Evolutionary conservation across 2,797 vertebrate genomes (phyloP), one percentile per base, ranked within the genome.

Genomic region (Muscicapa comitata): DNA sequence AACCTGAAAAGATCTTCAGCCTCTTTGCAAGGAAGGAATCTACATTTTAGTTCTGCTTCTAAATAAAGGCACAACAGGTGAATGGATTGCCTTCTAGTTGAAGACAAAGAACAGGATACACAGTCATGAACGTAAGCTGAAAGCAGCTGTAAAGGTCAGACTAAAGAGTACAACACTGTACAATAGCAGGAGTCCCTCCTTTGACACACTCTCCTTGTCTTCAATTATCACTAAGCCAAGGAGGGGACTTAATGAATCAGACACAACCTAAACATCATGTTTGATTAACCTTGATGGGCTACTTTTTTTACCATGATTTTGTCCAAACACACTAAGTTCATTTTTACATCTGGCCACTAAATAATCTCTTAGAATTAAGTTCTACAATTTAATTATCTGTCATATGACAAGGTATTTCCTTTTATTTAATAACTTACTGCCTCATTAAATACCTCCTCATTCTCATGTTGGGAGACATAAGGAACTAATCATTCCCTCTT

Each of bases 401-500:
- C 67, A 70, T 38, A 89, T 63, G 58, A 85, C 40, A 70, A 89
- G 31, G 24, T 63, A 66, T 58, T 76, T 92, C 33, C 35, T 81
- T 75, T 63, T 59, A 85, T 85, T 92, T 59, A 91, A 67, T 63
- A 79, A 67, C 48, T 79, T 84, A 55, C 28, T 88, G 62, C 26
- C 23, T 91, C 77, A 91, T 76, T 87, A 94, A 73, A 73, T 57
- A 92, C 12, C 47, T 90, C 47, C 50, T 82, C 47, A 18, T 75
- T 84, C 42, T 51, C 26, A 13, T n/a, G 59, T 57, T 63, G 82
- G 54, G 37, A 91, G 37, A 77, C 33, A 66, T 33, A 76, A 81
- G 18, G 53, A 95, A 87, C 74, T 92, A 95, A 92, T 92, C 24
- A 65, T 77, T 88, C 45, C 21, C n/a, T 86, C 53, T 53, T 86